Evolutionary conservation across 2,113 vertebrate genomes (phyloP), one percentile per base, ranked within the genome.

Genomic region (Eulemur rufifrons): DNA sequence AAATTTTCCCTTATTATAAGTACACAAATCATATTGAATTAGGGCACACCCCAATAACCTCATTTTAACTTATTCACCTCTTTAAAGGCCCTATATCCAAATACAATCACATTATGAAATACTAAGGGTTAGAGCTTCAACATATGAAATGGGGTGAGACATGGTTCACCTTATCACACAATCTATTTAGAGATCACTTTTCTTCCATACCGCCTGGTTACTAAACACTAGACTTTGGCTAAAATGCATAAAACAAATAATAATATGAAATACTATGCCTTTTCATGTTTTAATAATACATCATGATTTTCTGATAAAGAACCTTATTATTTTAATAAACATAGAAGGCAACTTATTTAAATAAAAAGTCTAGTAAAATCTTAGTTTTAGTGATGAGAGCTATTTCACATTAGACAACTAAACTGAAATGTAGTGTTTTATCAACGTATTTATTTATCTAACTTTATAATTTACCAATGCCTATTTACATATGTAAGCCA

Each of bases 281-380:
- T 89, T 87, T 85, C 14, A 63, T 61, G 13, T 66, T 95, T 56
- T 66, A 37, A 21, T 32, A n/a, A 56, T 34, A 63, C 6, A 27
- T 25, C 23, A 56, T 92, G 52, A 17, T 86, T 85, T 97, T 95
- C 68, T 89, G 8, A 59, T 93, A 27, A 95, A 96, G 73, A 91
- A 77, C 10, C 6, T 76, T 68, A 47, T 74, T 76, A 84, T 93
- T 92, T 96, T 87, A 94, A 50, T 39, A 95, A 86, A 78, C 12
- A 61, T 7, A 27, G 20, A 88, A 29, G 27, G 25, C 34, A 83
- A 52, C 11, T 76, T 86, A 63, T 86, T 90, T 52, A 90, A 89
- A 29, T 76, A 54, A 2, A 77, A 82, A 11, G 3, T 63, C 42
- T 87, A 87, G 63, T 82, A 89, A 81, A 74, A 91, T 84, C 54